A percentile compares a stretch with the other conserved stretches of the same genome.
Evolutionary conservation across 2,113 vertebrate species (phyloP).

Genomic region (Gopherus evgoodei): DNA sequence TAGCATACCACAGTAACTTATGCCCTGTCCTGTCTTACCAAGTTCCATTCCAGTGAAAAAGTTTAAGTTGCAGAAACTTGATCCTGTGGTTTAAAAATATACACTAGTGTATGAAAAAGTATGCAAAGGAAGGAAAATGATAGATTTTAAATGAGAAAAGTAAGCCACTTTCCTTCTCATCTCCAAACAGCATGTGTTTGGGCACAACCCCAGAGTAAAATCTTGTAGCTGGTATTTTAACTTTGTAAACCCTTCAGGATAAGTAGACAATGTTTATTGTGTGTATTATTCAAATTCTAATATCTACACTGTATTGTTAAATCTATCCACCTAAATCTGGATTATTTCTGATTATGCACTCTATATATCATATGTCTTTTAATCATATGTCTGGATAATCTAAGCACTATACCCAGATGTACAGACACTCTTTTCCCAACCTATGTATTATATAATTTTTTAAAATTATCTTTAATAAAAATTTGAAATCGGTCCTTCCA

Average conservation of each 20-base stretch:
- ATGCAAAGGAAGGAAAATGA: neutral
- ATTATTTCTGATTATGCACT: no score
- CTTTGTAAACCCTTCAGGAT: neutral
- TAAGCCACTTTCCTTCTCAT: neutral
- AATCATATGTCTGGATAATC: no score
- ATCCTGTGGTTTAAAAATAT: neutral
- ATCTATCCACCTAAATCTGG: no score
- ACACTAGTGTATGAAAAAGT: neutral
- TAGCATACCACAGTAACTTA: neutral
- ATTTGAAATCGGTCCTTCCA: no score
- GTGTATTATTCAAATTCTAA: neutral
- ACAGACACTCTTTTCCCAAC: no score
- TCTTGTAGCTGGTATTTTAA: neutral
- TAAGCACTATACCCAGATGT: no score
- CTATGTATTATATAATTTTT: no score
- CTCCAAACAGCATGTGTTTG: neutral
- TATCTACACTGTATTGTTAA: no score
- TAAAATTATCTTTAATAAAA: no score
- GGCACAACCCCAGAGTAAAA: neutral
- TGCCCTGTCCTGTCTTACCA: neutral
- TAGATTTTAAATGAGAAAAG: neutral
- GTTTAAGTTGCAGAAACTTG: neutral
- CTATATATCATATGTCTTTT: no score
- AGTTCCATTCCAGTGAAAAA: fast-evolving
- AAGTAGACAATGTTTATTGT: neutral